Conservation (phyloP, 2,797 vertebrate species). For the Parotocinclus haroldoi region DNA sequence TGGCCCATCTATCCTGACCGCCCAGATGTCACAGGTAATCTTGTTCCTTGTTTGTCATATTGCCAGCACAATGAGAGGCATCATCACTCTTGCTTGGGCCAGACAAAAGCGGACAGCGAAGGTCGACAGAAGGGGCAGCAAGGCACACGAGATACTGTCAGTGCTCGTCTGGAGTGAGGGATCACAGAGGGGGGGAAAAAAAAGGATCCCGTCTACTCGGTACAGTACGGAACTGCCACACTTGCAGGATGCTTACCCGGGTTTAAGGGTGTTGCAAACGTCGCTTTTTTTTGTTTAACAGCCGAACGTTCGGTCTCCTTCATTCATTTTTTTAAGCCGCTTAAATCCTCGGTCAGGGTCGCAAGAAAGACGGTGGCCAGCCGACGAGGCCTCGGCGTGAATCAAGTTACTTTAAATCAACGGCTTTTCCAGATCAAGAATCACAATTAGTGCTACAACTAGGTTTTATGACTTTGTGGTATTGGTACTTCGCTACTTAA, state of each 20-base stretch:
- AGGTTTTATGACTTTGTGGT: too few species aligned
- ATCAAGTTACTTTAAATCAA: too few species aligned
- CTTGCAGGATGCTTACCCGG: neutral
- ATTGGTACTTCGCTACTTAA: too few species aligned
- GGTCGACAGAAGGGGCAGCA: constrained; percentile 34
- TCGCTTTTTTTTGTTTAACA: too few species aligned
- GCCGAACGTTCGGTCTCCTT: too few species aligned
- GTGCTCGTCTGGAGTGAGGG: constrained; percentile 29
- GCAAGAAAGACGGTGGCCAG: too few species aligned
- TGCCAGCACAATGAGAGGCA: constrained; percentile 48
- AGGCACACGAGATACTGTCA: constrained; percentile 44
- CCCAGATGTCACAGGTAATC: constrained; percentile 52
- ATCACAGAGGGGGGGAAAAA: constrained; percentile 16
- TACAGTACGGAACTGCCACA: neutral
- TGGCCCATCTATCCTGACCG: constrained; percentile 44
- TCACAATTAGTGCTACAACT: too few species aligned
- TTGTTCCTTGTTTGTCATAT: constrained; percentile 55
- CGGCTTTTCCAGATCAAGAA: too few species aligned
- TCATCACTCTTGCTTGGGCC: constrained; percentile 44
- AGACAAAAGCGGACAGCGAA: constrained; percentile 50
- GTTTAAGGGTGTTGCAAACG: neutral
- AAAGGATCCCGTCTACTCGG: constrained; percentile 15
- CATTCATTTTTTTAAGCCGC: too few species aligned
- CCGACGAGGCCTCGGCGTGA: too few species aligned
- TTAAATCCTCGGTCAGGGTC: too few species aligned